Base-by-base conservation (phyloP, 2,797 vertebrate species). In the Hirundo rustica region DNA sequence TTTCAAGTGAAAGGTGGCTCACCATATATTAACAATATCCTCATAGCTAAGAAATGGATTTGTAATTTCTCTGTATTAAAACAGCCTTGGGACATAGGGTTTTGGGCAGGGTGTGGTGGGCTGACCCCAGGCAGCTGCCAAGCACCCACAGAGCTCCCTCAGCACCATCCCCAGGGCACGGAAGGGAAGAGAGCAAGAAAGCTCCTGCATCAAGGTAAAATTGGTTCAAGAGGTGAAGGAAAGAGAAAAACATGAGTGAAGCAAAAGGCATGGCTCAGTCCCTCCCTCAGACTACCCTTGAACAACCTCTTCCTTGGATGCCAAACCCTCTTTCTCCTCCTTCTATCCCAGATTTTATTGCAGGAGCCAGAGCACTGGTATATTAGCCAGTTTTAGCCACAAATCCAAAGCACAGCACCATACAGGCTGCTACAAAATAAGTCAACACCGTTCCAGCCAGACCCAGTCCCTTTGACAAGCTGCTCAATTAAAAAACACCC, bases 91-190 rank as follows among this genome's bases (percentile, higher is more conserved):
- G 58, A 75, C 5, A 13, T 3, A 0, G 54, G 70, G 10, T 81
- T 94, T 80, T 7, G 29, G 30, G 57, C 7, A 42, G 80, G 65
- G 20, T 32, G 47, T 62, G 55, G n/a, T 9, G 58, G 48, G 51
- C 11, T 95, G 92, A 73, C 34, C 50, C 84, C 67, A 78, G 54
- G 26, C 73, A 86, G 84, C 57, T 83, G 48, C 48, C 40, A 66
- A 60, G 77, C 32, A 65, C 32, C 70, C 78, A 78, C 1, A 4
- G 30, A 75, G 78, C 71, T 85, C 38, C 64, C 75, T 66, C 47
- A 48, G n/a, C 62, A 75, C 22, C 16, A 23, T 5, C 20, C 22
- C 15, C 34, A 20, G 30, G 19, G 3, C 19, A 70, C 3, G 14
- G 47, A 8, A 13, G 16, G 18, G 36, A 67, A 34, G 71, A 55